A percentile compares a stretch with the other conserved stretches of the same genome.
phyloP scores from a whole-genome alignment of 2,797 vertebrate species.

The Silurus lanzhouensis region DNA sequence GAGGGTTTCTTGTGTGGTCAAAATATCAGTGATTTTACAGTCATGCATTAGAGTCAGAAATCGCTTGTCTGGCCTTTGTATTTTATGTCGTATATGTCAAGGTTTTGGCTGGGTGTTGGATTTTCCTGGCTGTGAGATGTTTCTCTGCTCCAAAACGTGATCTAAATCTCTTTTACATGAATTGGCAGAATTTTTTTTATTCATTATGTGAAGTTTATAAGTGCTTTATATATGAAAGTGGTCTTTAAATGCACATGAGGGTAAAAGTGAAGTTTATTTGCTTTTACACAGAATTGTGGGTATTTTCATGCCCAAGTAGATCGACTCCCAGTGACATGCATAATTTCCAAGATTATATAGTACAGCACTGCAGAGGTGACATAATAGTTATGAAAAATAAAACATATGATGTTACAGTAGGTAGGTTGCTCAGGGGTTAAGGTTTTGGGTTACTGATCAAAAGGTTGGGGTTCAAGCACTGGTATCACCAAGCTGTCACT shows the following conservation, averaged over 20 bases:
- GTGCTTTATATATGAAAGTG: neutral
- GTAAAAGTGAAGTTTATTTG: neutral
- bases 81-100: neutral
- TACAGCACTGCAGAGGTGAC: neutral
- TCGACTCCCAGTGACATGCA: neutral
- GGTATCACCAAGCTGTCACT: too few relatives aligned
- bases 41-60: neutral
- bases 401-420: neutral
- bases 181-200: neutral
- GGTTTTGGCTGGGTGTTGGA: neutral
- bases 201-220: neutral
- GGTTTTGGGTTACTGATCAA: too few relatives aligned
- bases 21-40: neutral
- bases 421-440: too few relatives aligned
- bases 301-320: neutral
- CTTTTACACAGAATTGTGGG: neutral
- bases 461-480: too few relatives aligned
- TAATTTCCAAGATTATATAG: neutral
- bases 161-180: neutral
- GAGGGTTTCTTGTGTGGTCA: neutral
- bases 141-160: neutral
- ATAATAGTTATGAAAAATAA: neutral
- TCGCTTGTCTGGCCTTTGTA: neutral
- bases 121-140: neutral
- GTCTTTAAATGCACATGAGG: neutral